Evolutionary conservation across 2,888 invertebrate genomes (phyloP).

Genomic region (Graphium colonna): DNA sequence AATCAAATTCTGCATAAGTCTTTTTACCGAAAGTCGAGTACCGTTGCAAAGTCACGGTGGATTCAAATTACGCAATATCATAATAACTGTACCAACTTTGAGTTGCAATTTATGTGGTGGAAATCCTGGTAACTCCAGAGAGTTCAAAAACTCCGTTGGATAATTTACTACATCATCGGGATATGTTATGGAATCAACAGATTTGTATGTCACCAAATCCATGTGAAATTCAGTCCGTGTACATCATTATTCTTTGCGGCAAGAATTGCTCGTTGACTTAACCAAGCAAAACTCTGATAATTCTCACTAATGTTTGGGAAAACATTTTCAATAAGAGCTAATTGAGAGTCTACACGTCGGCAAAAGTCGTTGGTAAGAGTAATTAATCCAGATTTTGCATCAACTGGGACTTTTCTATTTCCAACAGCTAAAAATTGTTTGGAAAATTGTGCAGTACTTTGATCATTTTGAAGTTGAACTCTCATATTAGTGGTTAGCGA

Average conservation of each 20-base stretch:
- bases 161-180: conserved; percentile 14
- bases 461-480: conserved; percentile 31
- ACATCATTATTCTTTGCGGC: conserved; percentile 24
- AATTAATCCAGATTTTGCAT: conserved; percentile 26
- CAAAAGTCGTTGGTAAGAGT: conserved; percentile 29
- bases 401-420: conserved; percentile 28
- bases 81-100: conserved; percentile 28
- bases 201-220: conserved; percentile 23
- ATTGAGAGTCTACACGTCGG: conserved; percentile 25
- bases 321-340: conserved; percentile 27
- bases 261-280: conserved; percentile 5
- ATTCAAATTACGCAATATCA: conserved; percentile 32
- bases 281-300: conserved; percentile 24
- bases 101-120: conserved; percentile 29
- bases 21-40: conserved; percentile 30
- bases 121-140: conserved; percentile 27
- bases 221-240: conserved; percentile 20
- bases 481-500: conserved; percentile 26
- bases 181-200: conserved; percentile 23
- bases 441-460: conserved; percentile 31
- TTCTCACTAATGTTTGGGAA: conserved; percentile 7
- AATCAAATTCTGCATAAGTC: conserved; percentile 27
- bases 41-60: conserved; percentile 32
- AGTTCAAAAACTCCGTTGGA: conserved; percentile 30
- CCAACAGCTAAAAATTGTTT: conserved; percentile 28